Evolutionary conservation across 1,140 invertebrate species (phyloP), one percentile per base, ranked within the genome.

Genomic region (Andricus grossulariae): DNA sequence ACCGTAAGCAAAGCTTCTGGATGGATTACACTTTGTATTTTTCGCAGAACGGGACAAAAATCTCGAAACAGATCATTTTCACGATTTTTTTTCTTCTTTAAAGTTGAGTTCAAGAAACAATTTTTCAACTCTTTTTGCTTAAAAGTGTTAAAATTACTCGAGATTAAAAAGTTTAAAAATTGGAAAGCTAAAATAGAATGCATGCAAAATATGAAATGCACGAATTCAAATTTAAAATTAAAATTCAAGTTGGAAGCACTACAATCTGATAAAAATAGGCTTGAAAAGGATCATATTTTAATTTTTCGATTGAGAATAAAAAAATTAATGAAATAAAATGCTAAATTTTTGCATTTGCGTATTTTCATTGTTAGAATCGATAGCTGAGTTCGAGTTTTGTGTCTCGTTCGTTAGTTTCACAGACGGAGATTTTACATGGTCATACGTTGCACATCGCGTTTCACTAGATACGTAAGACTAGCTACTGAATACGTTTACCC

Each of bases 401-500:
- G 78, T 85, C 80, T 83, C 82, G 85, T 50, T 84, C 82, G 80
- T 82, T 77, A 80, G 71, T 81, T 86, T 88, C 83, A 88, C 85
- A 87, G 87, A 88, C 88, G 87, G 87, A 89, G 79, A 84, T 82
- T 84, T 81, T 80, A 83, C 71, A 84, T 85, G 81, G 82, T 83
- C 85, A 72, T 77, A 78, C 80, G 82, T 83, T 82, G 66, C 84
- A n/a, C 88, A 88, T 83, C 83, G 83, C 82, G 71, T 89, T 82
- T 77, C 89, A 87, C 85, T 89, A 90, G 82, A 88, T 87, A 88
- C 86, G 87, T 66, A 79, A 88, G 83, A 86, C 82, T 86, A 88
- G 84, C 82, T 89, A 89, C 88, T 89, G 88, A 90, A 90, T 91
- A 91, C 89, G 86, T 90, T 90, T 87, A 90, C 87, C 83, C 66